phyloP scores from a whole-genome alignment of 1,140 invertebrate genomes.

The Solenopsis fugax region DNA sequence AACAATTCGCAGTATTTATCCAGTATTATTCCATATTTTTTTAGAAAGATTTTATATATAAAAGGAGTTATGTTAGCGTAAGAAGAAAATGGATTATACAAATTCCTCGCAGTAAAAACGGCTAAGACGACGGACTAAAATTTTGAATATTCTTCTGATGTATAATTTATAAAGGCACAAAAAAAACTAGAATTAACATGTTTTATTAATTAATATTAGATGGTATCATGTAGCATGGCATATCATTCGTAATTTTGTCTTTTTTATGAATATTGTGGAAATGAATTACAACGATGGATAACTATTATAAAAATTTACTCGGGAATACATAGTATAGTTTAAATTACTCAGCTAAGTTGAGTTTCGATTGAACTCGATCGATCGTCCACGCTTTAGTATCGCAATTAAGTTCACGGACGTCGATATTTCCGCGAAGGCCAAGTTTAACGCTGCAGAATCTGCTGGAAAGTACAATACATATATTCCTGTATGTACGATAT shows the following conservation, averaged over 20 bases:
- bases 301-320: conserved; percentile 6
- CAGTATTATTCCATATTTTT: no score
- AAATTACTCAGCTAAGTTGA: neutral
- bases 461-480: conserved; percentile 25
- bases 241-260: neutral
- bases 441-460: conserved; percentile 33
- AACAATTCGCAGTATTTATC: neutral
- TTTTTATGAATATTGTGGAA: neutral
- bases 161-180: neutral
- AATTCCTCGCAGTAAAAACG: neutral
- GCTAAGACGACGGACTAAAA: neutral
- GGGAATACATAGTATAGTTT: conserved; percentile 25
- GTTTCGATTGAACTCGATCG: conserved; percentile 53
- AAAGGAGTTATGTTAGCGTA: conserved; percentile 1
- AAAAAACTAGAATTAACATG: neutral
- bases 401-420: conserved; percentile 60
- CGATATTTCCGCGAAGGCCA: conserved; percentile 37
- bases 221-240: neutral
- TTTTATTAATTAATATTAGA: neutral
- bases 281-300: conserved; percentile 16
- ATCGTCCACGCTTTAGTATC: conserved; percentile 50
- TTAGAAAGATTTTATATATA: neutral
- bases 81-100: neutral
- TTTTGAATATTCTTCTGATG: conserved; percentile 4
- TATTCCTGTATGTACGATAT: neutral